Conservation (phyloP, 1,140 invertebrate species). For the Zeugodacus cucurbitae region DNA sequence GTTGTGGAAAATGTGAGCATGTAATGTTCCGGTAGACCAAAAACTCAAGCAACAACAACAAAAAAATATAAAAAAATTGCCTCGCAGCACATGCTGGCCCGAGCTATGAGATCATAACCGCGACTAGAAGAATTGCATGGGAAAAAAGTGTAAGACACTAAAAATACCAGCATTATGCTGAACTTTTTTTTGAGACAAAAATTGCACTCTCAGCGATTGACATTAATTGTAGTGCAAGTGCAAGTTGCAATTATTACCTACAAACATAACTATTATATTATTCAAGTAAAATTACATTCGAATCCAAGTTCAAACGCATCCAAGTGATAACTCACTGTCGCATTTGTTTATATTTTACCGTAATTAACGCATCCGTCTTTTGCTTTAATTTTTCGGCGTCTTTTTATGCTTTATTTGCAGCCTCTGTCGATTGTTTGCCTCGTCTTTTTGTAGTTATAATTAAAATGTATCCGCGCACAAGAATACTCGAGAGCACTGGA, state of each 20-base stretch:
- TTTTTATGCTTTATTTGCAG: neutral
- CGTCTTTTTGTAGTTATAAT: neutral
- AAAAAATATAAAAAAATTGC: neutral
- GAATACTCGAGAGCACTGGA: neutral
- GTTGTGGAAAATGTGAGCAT: slow-evolving; percentile 1
- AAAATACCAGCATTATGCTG: neutral
- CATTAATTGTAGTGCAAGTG: neutral
- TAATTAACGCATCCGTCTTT: slow-evolving; percentile 21
- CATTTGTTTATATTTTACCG: neutral
- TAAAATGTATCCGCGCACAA: slow-evolving; percentile 22
- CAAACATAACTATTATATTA: too few relatives aligned
- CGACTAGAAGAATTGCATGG: neutral
- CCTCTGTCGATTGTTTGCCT: neutral
- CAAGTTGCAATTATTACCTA: neutral
- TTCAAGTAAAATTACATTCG: neutral
- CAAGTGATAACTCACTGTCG: neutral
- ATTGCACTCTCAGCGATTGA: neutral
- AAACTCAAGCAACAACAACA: neutral
- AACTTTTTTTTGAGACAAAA: neutral
- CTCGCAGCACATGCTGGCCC: neutral
- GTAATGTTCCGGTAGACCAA: neutral
- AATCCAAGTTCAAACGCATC: slow-evolving; percentile 16
- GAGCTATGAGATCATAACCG: slow-evolving; percentile 22
- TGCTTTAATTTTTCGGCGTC: neutral
- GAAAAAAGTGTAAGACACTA: neutral